Base-by-base conservation (phyloP, 2,888 invertebrate species). In the Plagiodera versicolora region DNA sequence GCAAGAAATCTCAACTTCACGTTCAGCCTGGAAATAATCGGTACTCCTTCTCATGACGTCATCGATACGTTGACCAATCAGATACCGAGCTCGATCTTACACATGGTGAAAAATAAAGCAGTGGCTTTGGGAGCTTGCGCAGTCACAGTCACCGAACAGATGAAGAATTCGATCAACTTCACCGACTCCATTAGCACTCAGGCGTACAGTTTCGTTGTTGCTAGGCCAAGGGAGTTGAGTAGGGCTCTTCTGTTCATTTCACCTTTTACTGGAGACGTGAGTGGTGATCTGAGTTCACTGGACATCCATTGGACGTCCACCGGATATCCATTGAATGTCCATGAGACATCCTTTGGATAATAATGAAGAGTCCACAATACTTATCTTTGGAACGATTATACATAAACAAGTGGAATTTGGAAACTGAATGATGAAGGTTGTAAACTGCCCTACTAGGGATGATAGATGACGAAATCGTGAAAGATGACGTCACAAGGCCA, bases 161-260 rank as follows among this genome's bases (percentile, higher is more conserved):
- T 82, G 28, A 81, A 83, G 68, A 64, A 62, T 1, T 46, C 84
- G 3, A 85, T 93, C 39, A 92, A 94, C 78, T 95, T 91, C 75
- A 94, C 94, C 0, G 80, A 83, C 20, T 86, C 92, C 0, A 86
- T 95, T 52, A 92, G 90, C 73, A 85, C 88, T 1, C 92, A 94
- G 75, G 83, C 89, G 0, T 93, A 94, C 72, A 85, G 89, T 0
- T 90, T 95, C 75, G 82, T 95, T 66, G 87, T 90, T 1, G 86
- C 92, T 0, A 85, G 91, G 20, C 94, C 95, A 0, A 83, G 87
- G 65, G 91, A 92, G 75, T 83, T 94, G 14, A 92, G 93, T 67
- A 84, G 94, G 67, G 92, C 91, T 0, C 82, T 94, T 64, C 81
- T 94, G 9, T 95, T 95, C 73, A 86, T 92, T 50, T 87, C 92